phyloP scores from a whole-genome alignment of 2,888 invertebrate species.

The Malachius bipustulatus region DNA sequence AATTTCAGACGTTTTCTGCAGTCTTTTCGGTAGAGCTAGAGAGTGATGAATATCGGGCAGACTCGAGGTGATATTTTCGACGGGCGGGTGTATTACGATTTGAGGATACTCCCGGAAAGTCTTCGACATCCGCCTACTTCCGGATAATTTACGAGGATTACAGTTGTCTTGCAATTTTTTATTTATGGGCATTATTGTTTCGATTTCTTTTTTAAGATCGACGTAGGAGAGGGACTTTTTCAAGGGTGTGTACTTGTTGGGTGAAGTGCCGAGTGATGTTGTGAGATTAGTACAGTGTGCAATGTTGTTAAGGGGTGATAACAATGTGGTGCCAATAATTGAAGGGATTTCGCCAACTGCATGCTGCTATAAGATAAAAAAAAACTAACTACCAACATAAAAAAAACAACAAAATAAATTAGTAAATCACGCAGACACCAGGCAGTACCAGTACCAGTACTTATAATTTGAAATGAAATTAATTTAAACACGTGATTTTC shows the following conservation, averaged over 20 bases:
- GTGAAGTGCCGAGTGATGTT: too few species aligned
- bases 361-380: slow-evolving; percentile 35
- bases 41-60: slow-evolving; percentile 30
- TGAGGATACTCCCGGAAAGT: slow-evolving; percentile 30
- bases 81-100: slow-evolving; percentile 30
- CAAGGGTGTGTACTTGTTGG: not conserved
- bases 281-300: not conserved
- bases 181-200: slow-evolving; percentile 31
- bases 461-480: not conserved
- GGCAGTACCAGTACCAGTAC: not conserved
- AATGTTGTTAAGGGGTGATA: slow-evolving; percentile 11
- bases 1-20: not conserved
- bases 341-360: slow-evolving; percentile 27
- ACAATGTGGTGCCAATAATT: slow-evolving; percentile 31
- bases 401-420: slow-evolving; percentile 20
- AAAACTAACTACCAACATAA: slow-evolving; percentile 22
- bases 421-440: too few species aligned
- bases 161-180: slow-evolving; percentile 16
- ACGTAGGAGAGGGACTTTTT: slow-evolving; percentile 30
- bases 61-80: slow-evolving; percentile 29
- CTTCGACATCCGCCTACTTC: slow-evolving; percentile 27
- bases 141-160: slow-evolving; percentile 22
- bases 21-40: slow-evolving; percentile 8
- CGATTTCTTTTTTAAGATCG: slow-evolving; percentile 33
- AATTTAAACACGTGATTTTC: not conserved